Percentiles rank a stretch among this genome's conserved stretches.
These are phyloP conservation scores for Willisornis vidua DNA, from an alignment of 2,113 vertebrate species.

Conservation along the genomic window DNA sequence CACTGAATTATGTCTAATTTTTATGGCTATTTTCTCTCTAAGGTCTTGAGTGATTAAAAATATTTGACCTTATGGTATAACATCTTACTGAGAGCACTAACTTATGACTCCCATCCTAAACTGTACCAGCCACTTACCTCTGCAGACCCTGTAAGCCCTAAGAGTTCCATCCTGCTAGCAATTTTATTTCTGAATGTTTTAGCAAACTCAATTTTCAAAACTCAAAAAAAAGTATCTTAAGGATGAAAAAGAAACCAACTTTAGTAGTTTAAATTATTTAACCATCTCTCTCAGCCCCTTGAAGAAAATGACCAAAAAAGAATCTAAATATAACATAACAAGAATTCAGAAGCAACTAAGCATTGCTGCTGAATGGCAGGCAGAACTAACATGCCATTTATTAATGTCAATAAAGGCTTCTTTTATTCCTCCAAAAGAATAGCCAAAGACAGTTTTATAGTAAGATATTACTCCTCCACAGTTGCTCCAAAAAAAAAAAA, in stretches of 20 bases:
- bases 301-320: not conserved
- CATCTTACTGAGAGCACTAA: not conserved
- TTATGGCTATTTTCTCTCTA: not conserved
- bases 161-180: not conserved
- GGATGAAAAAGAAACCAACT: not conserved
- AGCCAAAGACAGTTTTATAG: not conserved
- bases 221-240: not conserved
- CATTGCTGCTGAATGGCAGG: not conserved
- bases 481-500: not conserved
- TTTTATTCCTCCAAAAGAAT: not conserved
- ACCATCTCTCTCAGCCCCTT: not conserved
- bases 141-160: not conserved
- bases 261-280: not conserved
- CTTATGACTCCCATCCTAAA: not conserved
- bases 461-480: not conserved
- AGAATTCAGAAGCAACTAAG: not conserved
- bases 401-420: not conserved
- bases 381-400: not conserved
- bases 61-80: not conserved
- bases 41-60: accelerated
- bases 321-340: not conserved
- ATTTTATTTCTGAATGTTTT: not conserved
- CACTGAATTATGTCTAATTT: not conserved
- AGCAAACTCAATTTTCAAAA: not conserved
- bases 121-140: not conserved